Percentiles rank a stretch among this genome's conserved stretches.
Conservation (phyloP, 1,140 invertebrate genomes). For the Macrocentrus cingulum region DNA sequence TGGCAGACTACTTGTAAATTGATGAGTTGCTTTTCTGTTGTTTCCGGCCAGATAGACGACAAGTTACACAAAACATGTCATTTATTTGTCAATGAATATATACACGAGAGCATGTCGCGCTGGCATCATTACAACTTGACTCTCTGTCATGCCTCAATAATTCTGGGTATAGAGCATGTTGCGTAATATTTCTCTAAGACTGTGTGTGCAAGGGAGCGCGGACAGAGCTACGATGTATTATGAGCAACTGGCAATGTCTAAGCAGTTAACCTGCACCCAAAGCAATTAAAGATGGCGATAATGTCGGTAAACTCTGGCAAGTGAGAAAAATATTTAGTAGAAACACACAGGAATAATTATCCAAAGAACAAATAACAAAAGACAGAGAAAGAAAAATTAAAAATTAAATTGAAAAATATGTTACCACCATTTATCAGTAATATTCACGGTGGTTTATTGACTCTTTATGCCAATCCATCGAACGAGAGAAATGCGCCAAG, state of each 20-base stretch:
- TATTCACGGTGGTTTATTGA: conserved; percentile 21
- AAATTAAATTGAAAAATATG: conserved; percentile 2
- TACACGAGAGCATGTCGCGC: background rate
- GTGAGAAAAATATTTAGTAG: background rate
- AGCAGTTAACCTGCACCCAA: background rate
- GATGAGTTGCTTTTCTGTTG: no score
- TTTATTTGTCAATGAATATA: no score
- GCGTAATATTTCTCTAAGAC: conserved; percentile 11
- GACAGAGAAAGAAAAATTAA: background rate
- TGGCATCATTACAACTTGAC: background rate
- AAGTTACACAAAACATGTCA: no score
- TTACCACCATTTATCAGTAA: conserved; percentile 24
- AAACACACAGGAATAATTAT: background rate
- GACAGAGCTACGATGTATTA: conserved; percentile 10
- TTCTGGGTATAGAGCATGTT: conserved; percentile 8
- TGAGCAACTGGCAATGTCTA: conserved; percentile 9
- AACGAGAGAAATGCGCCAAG: conserved; percentile 20
- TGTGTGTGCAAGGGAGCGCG: conserved; percentile 12
- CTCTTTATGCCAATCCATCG: conserved; percentile 17
- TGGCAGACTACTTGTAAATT: background rate
- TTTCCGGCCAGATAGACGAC: no score
- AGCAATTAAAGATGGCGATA: background rate
- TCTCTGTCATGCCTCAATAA: conserved; percentile 16
- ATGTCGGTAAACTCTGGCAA: background rate
- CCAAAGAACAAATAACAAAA: background rate